A percentile compares a stretch with the other conserved stretches of the same genome.
Conservation (phyloP, 2,888 invertebrate genomes). For the Epinotia demarniana region DNA sequence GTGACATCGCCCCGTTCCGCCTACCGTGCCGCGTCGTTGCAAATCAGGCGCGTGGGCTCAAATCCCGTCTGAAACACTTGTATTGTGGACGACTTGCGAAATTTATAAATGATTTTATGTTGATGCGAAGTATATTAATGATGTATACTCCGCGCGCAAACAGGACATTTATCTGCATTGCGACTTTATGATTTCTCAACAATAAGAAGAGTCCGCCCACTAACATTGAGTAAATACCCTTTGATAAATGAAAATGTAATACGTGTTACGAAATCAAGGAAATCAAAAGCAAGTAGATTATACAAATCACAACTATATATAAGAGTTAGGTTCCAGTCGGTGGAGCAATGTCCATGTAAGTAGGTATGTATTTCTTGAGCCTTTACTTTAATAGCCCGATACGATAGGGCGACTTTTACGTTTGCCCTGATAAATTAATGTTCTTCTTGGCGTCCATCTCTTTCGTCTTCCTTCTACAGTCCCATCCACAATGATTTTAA, state of each 20-base stretch:
- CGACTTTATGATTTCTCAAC: slow-evolving; percentile 30
- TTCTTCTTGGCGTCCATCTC: too few species aligned
- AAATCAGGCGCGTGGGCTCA: slow-evolving; percentile 81
- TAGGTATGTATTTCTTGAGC: too few species aligned
- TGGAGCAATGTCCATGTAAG: too few species aligned
- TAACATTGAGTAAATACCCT: slow-evolving; percentile 29
- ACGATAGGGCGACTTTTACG: too few species aligned
- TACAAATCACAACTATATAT: neutral
- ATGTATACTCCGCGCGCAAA: slow-evolving; percentile 48
- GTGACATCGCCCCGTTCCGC: slow-evolving; percentile 66
- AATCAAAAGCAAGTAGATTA: neutral
- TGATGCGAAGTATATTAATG: slow-evolving; percentile 71
- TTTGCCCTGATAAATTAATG: too few species aligned
- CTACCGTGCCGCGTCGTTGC: slow-evolving; percentile 64
- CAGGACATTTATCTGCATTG: slow-evolving; percentile 40
- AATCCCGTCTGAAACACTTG: slow-evolving; percentile 68
- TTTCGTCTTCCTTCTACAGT: too few species aligned
- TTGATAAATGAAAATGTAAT: slow-evolving; percentile 32
- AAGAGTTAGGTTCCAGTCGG: too few species aligned
- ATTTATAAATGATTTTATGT: slow-evolving; percentile 65
- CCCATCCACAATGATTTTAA: too few species aligned
- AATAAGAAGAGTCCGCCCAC: slow-evolving; percentile 39
- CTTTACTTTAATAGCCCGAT: too few species aligned
- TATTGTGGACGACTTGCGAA: slow-evolving; percentile 63
- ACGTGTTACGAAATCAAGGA: slow-evolving; percentile 4